Evolutionary conservation across 2,113 vertebrate species (phyloP), one percentile per base, ranked within the genome.

Genomic region (Pongo abelii): DNA sequence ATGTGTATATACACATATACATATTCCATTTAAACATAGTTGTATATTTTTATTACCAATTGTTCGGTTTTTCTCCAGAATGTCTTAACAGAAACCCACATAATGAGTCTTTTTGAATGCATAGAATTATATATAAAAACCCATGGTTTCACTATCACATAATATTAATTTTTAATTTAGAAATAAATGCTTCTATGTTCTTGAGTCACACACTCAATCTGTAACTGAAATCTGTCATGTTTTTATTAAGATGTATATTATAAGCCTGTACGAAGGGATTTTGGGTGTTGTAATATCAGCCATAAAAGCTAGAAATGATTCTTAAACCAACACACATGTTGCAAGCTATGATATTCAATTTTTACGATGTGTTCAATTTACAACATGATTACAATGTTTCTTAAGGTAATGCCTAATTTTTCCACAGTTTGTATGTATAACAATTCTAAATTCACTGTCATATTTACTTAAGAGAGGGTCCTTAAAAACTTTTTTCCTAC

Each of bases 401-500:
- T n/a, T 22, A 35, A 81, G 80, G 59, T 40, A 72, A 86, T 20
- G 5, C 35, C 20, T 11, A 32, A 4, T 27, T 75, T 64, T 38
- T 25, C 17, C 16, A 48, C 6, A 61, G 32, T 94, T 93, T 93
- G 17, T 52, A 14, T 88, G 35, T 79, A 70, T 10, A 92, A 55
- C 32, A 70, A 40, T 70, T 84, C 77, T 77, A 55, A 69, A 88
- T 70, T 83, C 43, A 84, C 55, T 67, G 69, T 92, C 12, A 55
- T 46, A 59, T 61, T 97, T 32, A 72, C 20, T 70, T 55, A 79
- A 59, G 96, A 72, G 20, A 89, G 20, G 91, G 38, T 80, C 72
- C 17, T 50, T 80, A 88, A 97, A 93, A 89, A 70, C 43, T 91
- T 80, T 87, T 94, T 97, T 93, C 96, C 95, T 96, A 77, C 85